Conservation (phyloP, 1,140 invertebrate species). For the Trichonephila clavipes region DNA sequence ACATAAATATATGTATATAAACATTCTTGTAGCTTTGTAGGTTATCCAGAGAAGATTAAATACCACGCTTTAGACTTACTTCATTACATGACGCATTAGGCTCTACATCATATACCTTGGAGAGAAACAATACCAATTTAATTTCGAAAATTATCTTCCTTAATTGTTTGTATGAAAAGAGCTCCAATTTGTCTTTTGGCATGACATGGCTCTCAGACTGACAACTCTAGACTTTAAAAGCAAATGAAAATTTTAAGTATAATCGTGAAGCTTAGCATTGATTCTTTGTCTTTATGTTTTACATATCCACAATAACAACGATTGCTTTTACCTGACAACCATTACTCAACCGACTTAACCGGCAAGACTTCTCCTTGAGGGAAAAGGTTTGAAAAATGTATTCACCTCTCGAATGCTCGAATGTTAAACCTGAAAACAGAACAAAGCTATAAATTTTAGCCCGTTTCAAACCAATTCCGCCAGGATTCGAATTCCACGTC, state of each 20-base stretch:
- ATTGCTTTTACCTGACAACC: conserved; percentile 7
- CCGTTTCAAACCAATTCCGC: conserved; percentile 16
- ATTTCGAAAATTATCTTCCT: neutral
- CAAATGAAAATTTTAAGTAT: neutral
- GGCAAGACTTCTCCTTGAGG: neutral
- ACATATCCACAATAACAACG: conserved; percentile 11
- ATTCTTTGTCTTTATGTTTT: neutral
- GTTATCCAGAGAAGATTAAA: too few species aligned
- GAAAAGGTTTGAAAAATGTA: conserved; percentile 59
- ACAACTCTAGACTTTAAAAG: neutral
- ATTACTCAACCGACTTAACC: conserved; percentile 25
- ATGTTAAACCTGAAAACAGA: conserved; percentile 16
- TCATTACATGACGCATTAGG: too few species aligned
- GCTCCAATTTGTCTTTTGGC: neutral
- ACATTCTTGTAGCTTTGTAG: too few species aligned
- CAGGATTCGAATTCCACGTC: conserved; percentile 45
- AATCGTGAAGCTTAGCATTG: neutral
- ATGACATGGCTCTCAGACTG: neutral
- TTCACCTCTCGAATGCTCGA: neutral
- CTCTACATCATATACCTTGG: neutral
- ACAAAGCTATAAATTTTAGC: conserved; percentile 62
- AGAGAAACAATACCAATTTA: neutral
- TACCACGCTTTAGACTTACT: too few species aligned
- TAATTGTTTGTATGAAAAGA: neutral
- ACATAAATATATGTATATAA: too few species aligned